Conservation (phyloP, 2,113 vertebrate species). For the Larimichthys polyactis region DNA sequence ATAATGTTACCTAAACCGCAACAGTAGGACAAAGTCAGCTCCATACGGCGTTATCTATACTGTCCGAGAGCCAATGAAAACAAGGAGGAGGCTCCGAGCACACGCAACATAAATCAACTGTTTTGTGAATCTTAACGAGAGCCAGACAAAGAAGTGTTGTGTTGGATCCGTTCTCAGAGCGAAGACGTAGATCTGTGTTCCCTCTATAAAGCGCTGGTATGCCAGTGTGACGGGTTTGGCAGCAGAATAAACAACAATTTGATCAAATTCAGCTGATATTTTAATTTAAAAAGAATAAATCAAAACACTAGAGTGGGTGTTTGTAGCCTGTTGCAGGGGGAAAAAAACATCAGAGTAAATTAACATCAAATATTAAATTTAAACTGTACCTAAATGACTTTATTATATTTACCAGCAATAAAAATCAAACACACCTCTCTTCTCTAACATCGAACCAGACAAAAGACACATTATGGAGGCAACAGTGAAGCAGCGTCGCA, state of each 20-base stretch:
- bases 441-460: background rate
- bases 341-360: background rate
- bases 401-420: background rate
- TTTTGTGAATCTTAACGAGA: background rate
- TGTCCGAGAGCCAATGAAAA: background rate
- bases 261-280: background rate
- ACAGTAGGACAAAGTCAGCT: background rate
- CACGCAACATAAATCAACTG: background rate
- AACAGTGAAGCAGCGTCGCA: constrained; percentile 9
- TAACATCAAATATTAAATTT: too few relatives aligned
- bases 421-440: background rate
- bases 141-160: background rate
- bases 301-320: background rate
- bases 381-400: too few relatives aligned
- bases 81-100: background rate
- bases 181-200: background rate
- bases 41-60: background rate
- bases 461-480: too few relatives aligned
- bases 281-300: background rate
- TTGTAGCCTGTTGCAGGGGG: background rate
- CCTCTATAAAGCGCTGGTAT: too few relatives aligned
- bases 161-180: background rate
- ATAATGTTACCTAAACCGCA: background rate
- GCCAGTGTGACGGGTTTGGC: too few relatives aligned
- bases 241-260: background rate